Base-by-base conservation (phyloP, 2,888 invertebrate genomes). In the Pharmacophagus antenor region DNA sequence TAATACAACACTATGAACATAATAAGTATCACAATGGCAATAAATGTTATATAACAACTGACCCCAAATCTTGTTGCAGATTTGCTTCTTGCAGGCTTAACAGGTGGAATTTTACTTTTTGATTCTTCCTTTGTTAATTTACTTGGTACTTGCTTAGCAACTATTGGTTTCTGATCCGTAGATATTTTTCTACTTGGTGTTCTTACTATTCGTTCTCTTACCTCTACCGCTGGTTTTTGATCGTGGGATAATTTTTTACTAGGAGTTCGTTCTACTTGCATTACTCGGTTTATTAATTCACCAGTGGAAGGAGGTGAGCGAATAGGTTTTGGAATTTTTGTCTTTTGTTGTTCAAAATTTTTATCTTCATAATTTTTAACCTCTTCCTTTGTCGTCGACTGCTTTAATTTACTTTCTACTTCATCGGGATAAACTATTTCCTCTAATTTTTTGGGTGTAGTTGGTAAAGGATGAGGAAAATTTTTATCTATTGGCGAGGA, bases 61-160 rank as follows among this genome's bases (percentile, higher is more conserved):
- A 90, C 90, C 89, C 83, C 88, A 68, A 89, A 77, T 83, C 90
- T 85, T 66, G 88, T 79, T 66, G 89, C 85, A 53, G 91, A 90
- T 81, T 90, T 91, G 70, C 90, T 90, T 69, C 91, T 75, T 62
- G 87, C 88, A 62, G 91, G 91, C 76, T 91, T 91, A 42, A 90
- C 79, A 46, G 91, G 91, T 56, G 89, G 85, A 21, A 76, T 71
- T 71, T 79, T 85, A 63, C 67, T 75, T 68, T 82, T 81, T 60
- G 70, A 64, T 71, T 91, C 89, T 5, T 82, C 81, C 67, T 73
- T 82, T 37, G 65, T 48, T 62, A 69, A 73, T 68, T 80, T 82
- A 42, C 58, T 58, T 17, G 64, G 65, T 63, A 65, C 61, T 68
- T 76, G 84, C 70, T 80, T 85, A 5, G 62, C 54, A 51, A 85